Percentiles rank a stretch among this genome's conserved stretches.
phyloP scores from a whole-genome alignment of 2,113 vertebrate genomes.

The Acrocephalus kingi region DNA sequence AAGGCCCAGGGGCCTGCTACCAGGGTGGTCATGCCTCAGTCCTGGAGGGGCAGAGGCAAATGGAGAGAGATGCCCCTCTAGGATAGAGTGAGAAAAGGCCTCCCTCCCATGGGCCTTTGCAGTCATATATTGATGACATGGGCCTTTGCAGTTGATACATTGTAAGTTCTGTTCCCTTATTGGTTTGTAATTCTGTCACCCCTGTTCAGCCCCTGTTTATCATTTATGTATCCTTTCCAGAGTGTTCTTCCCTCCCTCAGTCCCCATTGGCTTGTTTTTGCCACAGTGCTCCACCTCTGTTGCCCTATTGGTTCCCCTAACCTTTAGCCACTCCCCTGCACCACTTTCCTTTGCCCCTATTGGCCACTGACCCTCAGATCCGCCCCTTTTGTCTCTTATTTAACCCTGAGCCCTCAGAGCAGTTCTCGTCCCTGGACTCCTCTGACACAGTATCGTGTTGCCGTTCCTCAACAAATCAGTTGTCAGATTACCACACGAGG shows the following conservation, averaged over 20 bases:
- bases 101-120: not conserved
- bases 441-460: not conserved
- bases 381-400: not conserved
- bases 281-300: not conserved
- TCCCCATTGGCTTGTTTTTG: not conserved
- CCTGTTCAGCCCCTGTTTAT: not conserved
- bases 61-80: not conserved
- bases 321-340: not conserved
- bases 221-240: not conserved
- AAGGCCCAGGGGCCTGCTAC: not conserved
- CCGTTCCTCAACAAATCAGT: not conserved
- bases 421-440: not conserved
- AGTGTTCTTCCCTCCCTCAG: not conserved
- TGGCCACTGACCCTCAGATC: not conserved
- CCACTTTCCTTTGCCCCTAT: not conserved
- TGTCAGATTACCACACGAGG: not conserved
- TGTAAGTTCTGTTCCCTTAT: not conserved
- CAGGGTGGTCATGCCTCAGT: not conserved
- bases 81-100: not conserved
- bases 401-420: not conserved
- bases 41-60: not conserved
- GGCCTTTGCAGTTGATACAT: not conserved
- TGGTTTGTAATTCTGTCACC: not conserved
- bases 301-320: not conserved
- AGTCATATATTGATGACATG: not conserved